phyloP scores from a whole-genome alignment of 1,140 invertebrate species.

The Magallana gigas region DNA sequence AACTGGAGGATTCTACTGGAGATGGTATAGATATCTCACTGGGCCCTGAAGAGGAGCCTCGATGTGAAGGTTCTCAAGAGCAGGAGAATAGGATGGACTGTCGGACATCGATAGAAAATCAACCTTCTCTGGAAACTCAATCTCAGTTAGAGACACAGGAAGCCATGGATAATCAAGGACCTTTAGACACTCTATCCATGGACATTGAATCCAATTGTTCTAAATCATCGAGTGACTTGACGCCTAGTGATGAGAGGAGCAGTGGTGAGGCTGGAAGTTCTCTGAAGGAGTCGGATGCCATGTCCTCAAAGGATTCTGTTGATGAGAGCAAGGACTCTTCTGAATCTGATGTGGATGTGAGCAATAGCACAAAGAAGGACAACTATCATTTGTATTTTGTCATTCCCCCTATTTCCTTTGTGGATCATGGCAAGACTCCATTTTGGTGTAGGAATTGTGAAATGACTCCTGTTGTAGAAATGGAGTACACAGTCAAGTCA shows the following conservation, averaged over 20 bases:
- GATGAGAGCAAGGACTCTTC: conserved; percentile 40
- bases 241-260: conserved; percentile 67
- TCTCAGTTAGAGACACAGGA: neutral
- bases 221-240: conserved; percentile 64
- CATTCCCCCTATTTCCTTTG: conserved; percentile 14
- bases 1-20: neutral
- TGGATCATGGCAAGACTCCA: conserved; percentile 33
- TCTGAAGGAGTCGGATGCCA: conserved; percentile 66
- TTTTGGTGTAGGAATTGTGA: conserved; percentile 60
- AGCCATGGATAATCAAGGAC: neutral
- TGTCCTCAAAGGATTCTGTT: conserved; percentile 37
- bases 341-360: conserved; percentile 23
- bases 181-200: conserved; percentile 27
- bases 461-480: conserved; percentile 54
- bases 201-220: conserved; percentile 63
- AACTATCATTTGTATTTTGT: conserved; percentile 41
- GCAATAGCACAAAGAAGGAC: neutral
- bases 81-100: conserved; percentile 15
- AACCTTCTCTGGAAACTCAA: neutral
- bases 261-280: conserved; percentile 68
- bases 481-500: conserved; percentile 58
- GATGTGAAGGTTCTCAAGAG: neutral
- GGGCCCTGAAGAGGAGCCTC: neutral
- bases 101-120: neutral
- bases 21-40: neutral